phyloP scores from a whole-genome alignment of 2,113 vertebrate species.

The Oenanthe melanoleuca region DNA sequence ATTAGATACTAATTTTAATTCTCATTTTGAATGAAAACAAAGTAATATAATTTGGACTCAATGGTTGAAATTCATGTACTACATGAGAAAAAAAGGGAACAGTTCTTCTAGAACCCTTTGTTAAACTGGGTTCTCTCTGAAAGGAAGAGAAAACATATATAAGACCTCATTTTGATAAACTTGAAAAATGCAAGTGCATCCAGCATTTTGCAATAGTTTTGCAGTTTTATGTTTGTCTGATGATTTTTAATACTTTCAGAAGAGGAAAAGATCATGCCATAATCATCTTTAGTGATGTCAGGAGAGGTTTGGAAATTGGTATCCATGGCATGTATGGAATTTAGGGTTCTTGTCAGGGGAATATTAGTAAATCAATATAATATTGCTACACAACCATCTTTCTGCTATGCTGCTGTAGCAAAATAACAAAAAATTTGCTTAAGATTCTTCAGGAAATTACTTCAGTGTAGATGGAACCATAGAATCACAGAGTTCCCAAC shows the following conservation, averaged over 20 bases:
- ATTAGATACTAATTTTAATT: neutral
- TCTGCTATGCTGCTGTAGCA: neutral
- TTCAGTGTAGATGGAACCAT: neutral
- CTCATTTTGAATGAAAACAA: neutral
- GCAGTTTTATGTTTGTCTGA: neutral
- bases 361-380: neutral
- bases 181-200: neutral
- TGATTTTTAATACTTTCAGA: neutral
- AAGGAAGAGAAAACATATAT: neutral
- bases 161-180: neutral
- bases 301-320: neutral
- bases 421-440: neutral
- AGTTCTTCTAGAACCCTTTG: neutral
- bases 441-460: neutral
- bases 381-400: neutral
- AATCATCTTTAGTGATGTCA: too few relatives aligned
- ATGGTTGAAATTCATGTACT: neutral
- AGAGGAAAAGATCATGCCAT: accelerated
- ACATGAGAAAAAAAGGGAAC: neutral
- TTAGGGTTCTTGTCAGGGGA: neutral
- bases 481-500: neutral
- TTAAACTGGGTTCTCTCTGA: neutral
- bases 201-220: neutral
- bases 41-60: neutral
- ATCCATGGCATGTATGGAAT: neutral